phyloP scores from a whole-genome alignment of 2,888 invertebrate species.

The Leistus spinibarbis region DNA sequence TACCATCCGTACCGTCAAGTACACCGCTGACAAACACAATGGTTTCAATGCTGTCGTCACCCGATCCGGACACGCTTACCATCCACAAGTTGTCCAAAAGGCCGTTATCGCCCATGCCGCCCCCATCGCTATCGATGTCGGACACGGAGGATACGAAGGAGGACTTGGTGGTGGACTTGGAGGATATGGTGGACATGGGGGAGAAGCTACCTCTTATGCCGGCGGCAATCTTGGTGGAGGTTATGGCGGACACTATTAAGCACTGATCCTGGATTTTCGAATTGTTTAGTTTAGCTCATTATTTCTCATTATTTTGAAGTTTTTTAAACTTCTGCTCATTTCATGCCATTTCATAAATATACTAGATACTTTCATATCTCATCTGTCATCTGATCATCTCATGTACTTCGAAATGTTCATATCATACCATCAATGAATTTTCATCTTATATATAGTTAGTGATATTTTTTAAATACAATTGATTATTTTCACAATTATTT shows the following conservation, averaged over 20 bases:
- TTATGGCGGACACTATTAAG: background rate
- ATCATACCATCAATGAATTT: background rate
- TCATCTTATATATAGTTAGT: slow-evolving; percentile 27
- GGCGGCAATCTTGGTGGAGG: background rate
- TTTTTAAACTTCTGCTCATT: background rate
- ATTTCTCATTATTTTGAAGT: background rate
- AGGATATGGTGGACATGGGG: slow-evolving; percentile 15
- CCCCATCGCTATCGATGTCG: slow-evolving; percentile 21
- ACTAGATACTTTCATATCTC: slow-evolving; percentile 12
- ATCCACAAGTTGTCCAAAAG: slow-evolving; percentile 30
- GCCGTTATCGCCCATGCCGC: slow-evolving; percentile 13
- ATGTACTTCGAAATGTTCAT: background rate
- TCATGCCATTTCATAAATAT: slow-evolving; percentile 19
- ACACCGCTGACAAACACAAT: slow-evolving; percentile 31
- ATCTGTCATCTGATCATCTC: slow-evolving; percentile 18
- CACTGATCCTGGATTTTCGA: background rate
- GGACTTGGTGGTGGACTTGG: slow-evolving; percentile 23
- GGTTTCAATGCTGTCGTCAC: slow-evolving; percentile 35
- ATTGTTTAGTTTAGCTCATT: slow-evolving; percentile 14
- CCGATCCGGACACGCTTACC: slow-evolving; percentile 30
- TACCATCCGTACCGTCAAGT: slow-evolving; percentile 36
- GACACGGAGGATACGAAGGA: slow-evolving; percentile 18
- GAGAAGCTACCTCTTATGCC: background rate
- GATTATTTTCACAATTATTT: slow-evolving; percentile 26
- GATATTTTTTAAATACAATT: slow-evolving; percentile 33